Conservation (phyloP, 1,140 invertebrate species). For the Pararge aegeria region DNA sequence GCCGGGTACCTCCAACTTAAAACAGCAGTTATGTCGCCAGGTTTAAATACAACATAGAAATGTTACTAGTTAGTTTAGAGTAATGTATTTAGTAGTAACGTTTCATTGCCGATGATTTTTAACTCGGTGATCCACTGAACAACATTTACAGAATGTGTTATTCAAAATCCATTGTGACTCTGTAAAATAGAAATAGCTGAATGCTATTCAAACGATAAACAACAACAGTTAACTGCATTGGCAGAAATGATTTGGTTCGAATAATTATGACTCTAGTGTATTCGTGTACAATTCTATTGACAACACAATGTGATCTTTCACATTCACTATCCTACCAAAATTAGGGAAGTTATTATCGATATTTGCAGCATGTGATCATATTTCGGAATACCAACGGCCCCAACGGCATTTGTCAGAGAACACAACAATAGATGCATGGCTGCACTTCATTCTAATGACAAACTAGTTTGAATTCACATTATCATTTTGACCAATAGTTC, state of each 20-base stretch:
- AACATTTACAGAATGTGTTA: too few species aligned
- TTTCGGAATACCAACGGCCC: neutral
- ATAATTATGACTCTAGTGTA: neutral
- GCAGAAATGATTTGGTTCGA: neutral
- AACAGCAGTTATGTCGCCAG: too few species aligned
- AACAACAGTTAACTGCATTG: neutral
- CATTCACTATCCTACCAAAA: neutral
- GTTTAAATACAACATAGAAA: too few species aligned
- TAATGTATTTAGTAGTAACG: too few species aligned
- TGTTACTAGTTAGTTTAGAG: too few species aligned
- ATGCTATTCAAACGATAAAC: constrained; percentile 1
- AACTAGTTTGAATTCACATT: neutral
- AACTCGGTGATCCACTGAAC: too few species aligned
- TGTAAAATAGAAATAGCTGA: neutral
- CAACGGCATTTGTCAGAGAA: neutral
- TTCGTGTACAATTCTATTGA: neutral
- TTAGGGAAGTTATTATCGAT: neutral
- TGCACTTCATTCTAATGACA: neutral
- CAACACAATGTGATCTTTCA: too few species aligned
- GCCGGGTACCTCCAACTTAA: too few species aligned
- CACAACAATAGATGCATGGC: neutral
- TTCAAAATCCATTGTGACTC: too few species aligned
- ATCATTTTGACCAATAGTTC: neutral
- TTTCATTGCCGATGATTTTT: too few species aligned
- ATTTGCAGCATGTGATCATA: neutral